Base-by-base conservation (phyloP, 2,797 vertebrate genomes). In the Bryconaethiops microstoma region DNA sequence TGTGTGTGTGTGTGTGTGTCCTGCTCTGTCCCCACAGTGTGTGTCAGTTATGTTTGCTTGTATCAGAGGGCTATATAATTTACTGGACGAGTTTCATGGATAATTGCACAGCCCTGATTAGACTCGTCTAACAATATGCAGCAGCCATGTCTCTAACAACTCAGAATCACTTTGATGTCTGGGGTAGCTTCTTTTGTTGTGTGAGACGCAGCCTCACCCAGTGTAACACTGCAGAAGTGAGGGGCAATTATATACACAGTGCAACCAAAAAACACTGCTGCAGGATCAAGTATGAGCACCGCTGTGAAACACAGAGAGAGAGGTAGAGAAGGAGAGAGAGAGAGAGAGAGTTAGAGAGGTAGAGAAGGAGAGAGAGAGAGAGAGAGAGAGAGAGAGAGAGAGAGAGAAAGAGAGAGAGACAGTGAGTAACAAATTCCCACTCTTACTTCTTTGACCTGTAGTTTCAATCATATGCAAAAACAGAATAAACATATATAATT, bases 91-190 rank as follows among this genome's bases (percentile, higher is more conserved):
- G 70, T 65, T 79, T 83, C 64, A 69, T 75, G 55, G 35, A 62
- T 63, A 55, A 83, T 64, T 21, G 69, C 29, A 7, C 5, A 2
- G 57, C 57, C 52, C 64, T 75, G 57, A 74, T 79, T 63, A 40
- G 48, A 71, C 67, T 48, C 72, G 68, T 86, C 87, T 39, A 52
- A 70, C 55, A 74, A 62, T 79, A 82, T 78, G 42, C 35, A 10
- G 4, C 25, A 29, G 45, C 64, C 21, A 42, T 45, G 65, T 74
- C 48, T 79, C 40, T 13, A 23, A 25, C 54, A 35, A 17, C 59
- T 35, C 55, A 69, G 16, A 42, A 17, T 21, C 55, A 59, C 35
- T 60, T 62, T 55, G 19, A 45, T 76, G 67, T 79, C 62, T 25
- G 60, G 52, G 57, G 71, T 54, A 54, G 65, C 12, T 42, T 40